Base-by-base conservation (phyloP, 1,140 invertebrate genomes). In the Drosophila prosaltans region DNA sequence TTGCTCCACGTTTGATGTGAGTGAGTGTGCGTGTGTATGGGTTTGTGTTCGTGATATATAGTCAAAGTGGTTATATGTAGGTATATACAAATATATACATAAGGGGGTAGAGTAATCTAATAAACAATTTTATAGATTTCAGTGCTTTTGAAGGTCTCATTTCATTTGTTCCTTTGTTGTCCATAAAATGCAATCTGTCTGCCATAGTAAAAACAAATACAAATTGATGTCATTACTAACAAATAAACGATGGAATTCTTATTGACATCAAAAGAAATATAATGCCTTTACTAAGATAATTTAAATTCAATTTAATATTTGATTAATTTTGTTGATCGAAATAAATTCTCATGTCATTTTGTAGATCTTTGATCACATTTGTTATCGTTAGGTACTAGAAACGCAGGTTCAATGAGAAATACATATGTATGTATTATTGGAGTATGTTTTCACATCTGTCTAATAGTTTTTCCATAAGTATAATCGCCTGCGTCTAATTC, bases 1-100 rank as follows among this genome's bases (percentile, higher is more conserved):
- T 78, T 74, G 65, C 58, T 51, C 45, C 45, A 51, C 61, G 63
- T 40, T 57, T 6, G 5, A 55, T 51, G 45, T 24, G 45, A n/a
- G 10, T 51, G 21, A 3, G 8, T 40, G 51, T n/a, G 48, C 26
- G 36, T 65, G 41, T 16, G 39, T 10, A 16, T 28, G 40, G 30
- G 10, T 16, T 21, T 61, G 30, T 32, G 8, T 66, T 59, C 43
- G 48, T 72, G 45, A 57, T 28, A 32, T 28, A 9, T 30, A 57
- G 28, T 32, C 11, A 30, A 32, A 32, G 32, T 30, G 28, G 11
- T 26, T 11, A 6, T 55, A 30, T 11, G 26, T 5, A 2, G n/a
- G 51, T 28, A 30, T 55, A 45, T n/a, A 45, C 4, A 30, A 2
- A 2, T 30, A 30, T 4, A 30, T 30, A 30, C 28, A 30, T 30